phyloP scores from a whole-genome alignment of 2,888 invertebrate species.

The Microctonus hyperodae region DNA sequence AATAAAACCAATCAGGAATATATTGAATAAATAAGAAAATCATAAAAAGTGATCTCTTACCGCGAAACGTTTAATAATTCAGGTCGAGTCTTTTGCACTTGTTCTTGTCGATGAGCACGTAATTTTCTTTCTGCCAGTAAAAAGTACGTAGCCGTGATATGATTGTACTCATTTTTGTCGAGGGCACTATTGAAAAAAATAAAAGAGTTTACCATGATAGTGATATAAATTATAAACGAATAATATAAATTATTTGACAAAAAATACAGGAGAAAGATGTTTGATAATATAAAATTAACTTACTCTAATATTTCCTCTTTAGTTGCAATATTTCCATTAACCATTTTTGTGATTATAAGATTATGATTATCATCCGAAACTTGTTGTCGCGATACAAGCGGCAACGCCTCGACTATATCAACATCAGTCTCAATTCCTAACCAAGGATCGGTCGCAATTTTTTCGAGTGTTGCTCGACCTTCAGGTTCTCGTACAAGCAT shows the following conservation, averaged over 20 bases:
- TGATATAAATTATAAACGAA: too few species aligned
- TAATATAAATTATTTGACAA: background rate
- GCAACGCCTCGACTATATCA: slow-evolving; percentile 71
- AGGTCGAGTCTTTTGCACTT: slow-evolving; percentile 64
- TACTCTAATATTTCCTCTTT: slow-evolving; percentile 93
- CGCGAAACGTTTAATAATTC: slow-evolving; percentile 59
- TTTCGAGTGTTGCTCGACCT: slow-evolving; percentile 84
- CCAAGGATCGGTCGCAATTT: slow-evolving; percentile 91
- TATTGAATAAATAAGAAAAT: slow-evolving; percentile 6
- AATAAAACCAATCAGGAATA: slow-evolving; percentile 19
- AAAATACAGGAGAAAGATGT: slow-evolving; percentile 3
- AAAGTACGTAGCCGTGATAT: slow-evolving; percentile 98
- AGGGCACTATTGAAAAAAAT: slow-evolving; percentile 71
- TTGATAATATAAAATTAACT: slow-evolving; percentile 53
- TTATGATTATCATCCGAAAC: slow-evolving; percentile 91
- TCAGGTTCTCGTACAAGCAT: slow-evolving; percentile 96
- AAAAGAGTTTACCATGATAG: too few species aligned
- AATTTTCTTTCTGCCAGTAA: slow-evolving; percentile 93
- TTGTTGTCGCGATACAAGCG: slow-evolving; percentile 88
- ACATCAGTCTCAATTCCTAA: slow-evolving; percentile 67
- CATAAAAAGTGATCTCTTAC: slow-evolving; percentile 38
- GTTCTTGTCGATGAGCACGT: slow-evolving; percentile 77
- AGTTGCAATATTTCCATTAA: slow-evolving; percentile 91
- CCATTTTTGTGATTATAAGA: slow-evolving; percentile 94
- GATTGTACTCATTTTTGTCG: slow-evolving; percentile 96